Percentiles rank a stretch among this genome's conserved stretches.
Evolutionary conservation across 30 jellyfish, hydroid and myxozoan genomes (phyloP).

Genomic region (Catostylus mosaicus): DNA sequence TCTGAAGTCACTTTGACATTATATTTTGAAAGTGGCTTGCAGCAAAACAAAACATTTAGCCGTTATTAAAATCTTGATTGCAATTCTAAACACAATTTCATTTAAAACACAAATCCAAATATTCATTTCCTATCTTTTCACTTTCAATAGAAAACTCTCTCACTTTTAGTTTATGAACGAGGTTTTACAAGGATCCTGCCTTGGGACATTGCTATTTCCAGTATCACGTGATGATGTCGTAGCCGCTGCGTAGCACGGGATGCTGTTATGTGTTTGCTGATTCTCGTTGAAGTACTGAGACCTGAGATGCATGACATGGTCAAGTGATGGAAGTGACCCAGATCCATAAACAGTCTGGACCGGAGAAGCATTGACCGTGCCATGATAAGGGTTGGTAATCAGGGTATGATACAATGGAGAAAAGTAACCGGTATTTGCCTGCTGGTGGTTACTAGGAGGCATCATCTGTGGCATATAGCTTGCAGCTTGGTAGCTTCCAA

Average conservation of each 20-base stretch:
- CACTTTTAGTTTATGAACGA: not conserved
- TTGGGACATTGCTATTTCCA: constrained; percentile 14
- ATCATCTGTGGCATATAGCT: constrained; percentile 39
- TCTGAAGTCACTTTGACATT: no score
- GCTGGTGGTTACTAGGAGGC: constrained; percentile 36
- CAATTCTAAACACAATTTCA: not conserved
- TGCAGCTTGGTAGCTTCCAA: constrained; percentile 17
- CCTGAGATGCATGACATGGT: constrained; percentile 61
- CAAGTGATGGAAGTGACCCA: constrained; percentile 36
- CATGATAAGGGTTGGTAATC: constrained; percentile 34
- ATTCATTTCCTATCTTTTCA: not conserved
- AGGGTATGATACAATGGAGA: constrained; percentile 53
- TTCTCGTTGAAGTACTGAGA: constrained; percentile 54
- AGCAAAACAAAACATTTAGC: not conserved
- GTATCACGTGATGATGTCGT: constrained; percentile 51
- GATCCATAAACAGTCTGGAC: constrained; percentile 36
- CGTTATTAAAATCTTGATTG: not conserved
- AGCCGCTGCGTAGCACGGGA: constrained; percentile 45
- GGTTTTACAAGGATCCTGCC: constrained; percentile 10
- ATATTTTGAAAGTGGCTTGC: no score
- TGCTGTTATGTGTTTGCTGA: constrained; percentile 17
- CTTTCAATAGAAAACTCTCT: no score
- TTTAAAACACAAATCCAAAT: not conserved
- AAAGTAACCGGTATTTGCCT: constrained; percentile 23
- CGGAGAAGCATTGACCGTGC: constrained; percentile 25